Evolutionary conservation across 2,888 invertebrate species (phyloP).

Genomic region (Agonum fuliginosum): DNA sequence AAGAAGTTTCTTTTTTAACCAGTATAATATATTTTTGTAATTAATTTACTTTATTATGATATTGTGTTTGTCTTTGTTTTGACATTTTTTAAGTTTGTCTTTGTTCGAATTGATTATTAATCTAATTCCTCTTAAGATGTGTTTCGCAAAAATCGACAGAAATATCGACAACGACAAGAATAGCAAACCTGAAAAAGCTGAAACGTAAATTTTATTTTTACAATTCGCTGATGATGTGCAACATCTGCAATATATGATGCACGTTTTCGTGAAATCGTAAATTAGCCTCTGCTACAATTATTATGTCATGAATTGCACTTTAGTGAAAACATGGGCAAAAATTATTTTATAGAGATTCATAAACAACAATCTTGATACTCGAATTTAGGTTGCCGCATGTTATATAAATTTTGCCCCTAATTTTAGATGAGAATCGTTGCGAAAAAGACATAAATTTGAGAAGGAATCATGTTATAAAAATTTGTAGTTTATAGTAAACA

Average conservation of each 20-base stretch:
- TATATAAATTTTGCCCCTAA: slow-evolving; percentile 23
- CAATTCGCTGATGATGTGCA: slow-evolving; percentile 24
- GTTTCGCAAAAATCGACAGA: slow-evolving; percentile 17
- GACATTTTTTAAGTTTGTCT: too few relatives aligned
- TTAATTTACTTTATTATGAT: too few relatives aligned
- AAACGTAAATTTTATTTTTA: slow-evolving; percentile 30
- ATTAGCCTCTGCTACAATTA: slow-evolving; percentile 47
- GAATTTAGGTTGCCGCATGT: background rate
- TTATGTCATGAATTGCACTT: slow-evolving; percentile 30
- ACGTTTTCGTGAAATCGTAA: slow-evolving; percentile 52
- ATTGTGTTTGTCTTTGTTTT: too few relatives aligned
- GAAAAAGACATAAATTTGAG: too few relatives aligned
- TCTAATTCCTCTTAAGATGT: background rate
- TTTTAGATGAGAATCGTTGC: too few relatives aligned
- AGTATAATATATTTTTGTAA: too few relatives aligned
- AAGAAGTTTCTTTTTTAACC: too few relatives aligned
- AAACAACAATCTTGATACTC: background rate
- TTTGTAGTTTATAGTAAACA: too few relatives aligned
- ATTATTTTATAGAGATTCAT: slow-evolving; percentile 2
- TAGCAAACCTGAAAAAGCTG: slow-evolving; percentile 18
- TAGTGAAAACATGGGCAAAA: background rate
- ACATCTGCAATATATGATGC: slow-evolving; percentile 28
- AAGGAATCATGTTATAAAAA: too few relatives aligned
- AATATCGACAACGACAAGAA: slow-evolving; percentile 23
- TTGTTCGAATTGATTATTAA: too few relatives aligned